Evolutionary conservation across 1,140 invertebrate genomes (phyloP).

Genomic region (Psix sp.): DNA sequence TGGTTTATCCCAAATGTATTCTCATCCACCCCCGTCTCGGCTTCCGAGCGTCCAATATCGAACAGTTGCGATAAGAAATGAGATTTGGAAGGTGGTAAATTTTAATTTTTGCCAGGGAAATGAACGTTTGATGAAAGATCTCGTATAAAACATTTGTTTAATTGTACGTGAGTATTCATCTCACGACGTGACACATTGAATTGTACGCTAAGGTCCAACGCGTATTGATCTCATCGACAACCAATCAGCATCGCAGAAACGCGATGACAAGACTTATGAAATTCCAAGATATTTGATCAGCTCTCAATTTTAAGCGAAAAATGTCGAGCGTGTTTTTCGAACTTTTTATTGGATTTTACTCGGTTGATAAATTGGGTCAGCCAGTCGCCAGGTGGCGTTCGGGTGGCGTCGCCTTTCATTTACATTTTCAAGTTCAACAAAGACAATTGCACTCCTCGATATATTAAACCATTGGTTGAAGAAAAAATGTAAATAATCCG

Average conservation of each 20-base stretch:
- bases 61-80: constrained; percentile 39
- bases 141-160: constrained; percentile 49
- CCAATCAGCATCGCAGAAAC: constrained; percentile 53
- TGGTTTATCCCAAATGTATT: constrained; percentile 15
- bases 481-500: constrained; percentile 52
- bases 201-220: constrained; percentile 54
- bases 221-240: constrained; percentile 56
- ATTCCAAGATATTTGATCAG: constrained; percentile 58
- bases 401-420: too few species aligned
- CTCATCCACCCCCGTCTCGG: neutral
- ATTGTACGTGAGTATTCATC: constrained; percentile 51
- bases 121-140: constrained; percentile 48
- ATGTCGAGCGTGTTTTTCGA: constrained; percentile 29
- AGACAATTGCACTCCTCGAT: constrained; percentile 3
- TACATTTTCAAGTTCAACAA: too few species aligned
- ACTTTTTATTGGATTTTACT: constrained; percentile 30
- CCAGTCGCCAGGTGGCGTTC: too few species aligned
- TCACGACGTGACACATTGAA: constrained; percentile 53
- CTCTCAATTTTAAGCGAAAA: constrained; percentile 49
- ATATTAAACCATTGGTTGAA: constrained; percentile 33
- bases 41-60: constrained; percentile 30
- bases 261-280: constrained; percentile 58
- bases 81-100: constrained; percentile 41
- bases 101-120: constrained; percentile 43
- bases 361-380: constrained; percentile 5